These are phyloP conservation scores for Polypedilum pembai DNA, from an alignment of 1,140 invertebrate genomes.

Conservation along the genomic window DNA sequence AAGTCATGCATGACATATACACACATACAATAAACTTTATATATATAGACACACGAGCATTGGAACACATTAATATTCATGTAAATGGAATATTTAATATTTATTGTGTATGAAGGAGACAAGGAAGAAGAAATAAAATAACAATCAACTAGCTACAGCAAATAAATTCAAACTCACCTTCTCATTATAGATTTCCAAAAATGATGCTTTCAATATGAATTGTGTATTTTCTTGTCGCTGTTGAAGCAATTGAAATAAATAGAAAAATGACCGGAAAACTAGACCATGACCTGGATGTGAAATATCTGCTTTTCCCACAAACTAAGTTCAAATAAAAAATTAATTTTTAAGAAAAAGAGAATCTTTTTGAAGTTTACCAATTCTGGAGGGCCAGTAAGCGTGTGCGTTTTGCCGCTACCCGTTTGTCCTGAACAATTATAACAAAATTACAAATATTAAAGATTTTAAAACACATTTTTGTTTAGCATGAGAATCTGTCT, in stretches of 20 bases:
- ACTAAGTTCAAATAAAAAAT: conserved; percentile 32
- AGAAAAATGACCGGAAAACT: conserved; percentile 81
- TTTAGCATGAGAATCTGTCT: no score
- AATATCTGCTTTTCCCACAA: conserved; percentile 38
- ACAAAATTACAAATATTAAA: no score
- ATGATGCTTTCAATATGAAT: conserved; percentile 86
- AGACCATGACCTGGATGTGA: conserved; percentile 65
- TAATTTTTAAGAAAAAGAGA: background rate
- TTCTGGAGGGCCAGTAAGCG: conserved; percentile 83
- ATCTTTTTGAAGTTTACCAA: conserved; percentile 51
- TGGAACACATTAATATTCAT: conserved; percentile 15
- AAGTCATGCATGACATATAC: background rate
- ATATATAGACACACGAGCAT: background rate
- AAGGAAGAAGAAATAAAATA: background rate
- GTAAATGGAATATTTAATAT: conserved; percentile 14
- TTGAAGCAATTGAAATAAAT: conserved; percentile 76
- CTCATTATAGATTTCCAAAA: conserved; percentile 94
- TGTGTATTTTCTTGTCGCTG: conserved; percentile 60
- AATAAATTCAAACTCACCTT: conserved; percentile 56
- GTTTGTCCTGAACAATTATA: conserved; percentile 77
- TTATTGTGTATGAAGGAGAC: background rate
- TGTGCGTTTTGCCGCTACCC: conserved; percentile 93
- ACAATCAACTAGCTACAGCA: background rate
- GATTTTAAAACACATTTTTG: no score
- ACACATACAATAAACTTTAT: background rate